Conservation (phyloP, 2,113 vertebrate species). For the Herpetotheres cachinnans region DNA sequence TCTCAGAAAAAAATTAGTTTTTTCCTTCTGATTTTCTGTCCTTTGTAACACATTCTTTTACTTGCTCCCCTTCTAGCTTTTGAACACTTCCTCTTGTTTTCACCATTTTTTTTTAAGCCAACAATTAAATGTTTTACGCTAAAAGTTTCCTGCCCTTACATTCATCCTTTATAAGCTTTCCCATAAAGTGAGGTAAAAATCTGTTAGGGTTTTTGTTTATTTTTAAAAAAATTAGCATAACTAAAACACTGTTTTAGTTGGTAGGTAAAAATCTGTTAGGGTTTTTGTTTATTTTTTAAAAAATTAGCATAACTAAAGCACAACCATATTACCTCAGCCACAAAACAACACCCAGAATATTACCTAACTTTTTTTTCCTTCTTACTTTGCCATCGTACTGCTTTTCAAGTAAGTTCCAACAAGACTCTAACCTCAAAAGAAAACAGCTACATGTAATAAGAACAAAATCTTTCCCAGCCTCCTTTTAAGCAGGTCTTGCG, state of each 20-base stretch:
- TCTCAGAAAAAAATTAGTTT: fast-evolving
- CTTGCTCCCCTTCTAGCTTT: fast-evolving
- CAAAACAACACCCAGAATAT: fast-evolving
- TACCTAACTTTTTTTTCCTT: fast-evolving
- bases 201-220: no score
- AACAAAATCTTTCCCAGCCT: not conserved
- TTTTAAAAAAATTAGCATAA: not conserved
- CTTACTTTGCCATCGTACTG: fast-evolving
- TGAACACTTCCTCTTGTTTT: not conserved
- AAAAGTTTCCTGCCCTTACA: fast-evolving
- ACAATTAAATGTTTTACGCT: fast-evolving
- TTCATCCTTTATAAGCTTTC: not conserved
- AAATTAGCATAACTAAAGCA: not conserved
- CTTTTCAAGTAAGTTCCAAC: fast-evolving
- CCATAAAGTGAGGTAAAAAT: not conserved
- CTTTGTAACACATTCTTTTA: not conserved
- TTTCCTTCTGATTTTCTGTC: fast-evolving
- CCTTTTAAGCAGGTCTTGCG: not conserved
- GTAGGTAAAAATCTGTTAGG: fast-evolving
- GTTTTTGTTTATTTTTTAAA: not conserved
- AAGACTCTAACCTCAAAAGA: fast-evolving
- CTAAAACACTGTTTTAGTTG: not conserved
- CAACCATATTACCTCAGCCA: fast-evolving
- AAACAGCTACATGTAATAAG: fast-evolving
- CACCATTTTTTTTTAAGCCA: fast-evolving